Conservation (phyloP, 2,113 vertebrate species). For the Rana temporaria region DNA sequence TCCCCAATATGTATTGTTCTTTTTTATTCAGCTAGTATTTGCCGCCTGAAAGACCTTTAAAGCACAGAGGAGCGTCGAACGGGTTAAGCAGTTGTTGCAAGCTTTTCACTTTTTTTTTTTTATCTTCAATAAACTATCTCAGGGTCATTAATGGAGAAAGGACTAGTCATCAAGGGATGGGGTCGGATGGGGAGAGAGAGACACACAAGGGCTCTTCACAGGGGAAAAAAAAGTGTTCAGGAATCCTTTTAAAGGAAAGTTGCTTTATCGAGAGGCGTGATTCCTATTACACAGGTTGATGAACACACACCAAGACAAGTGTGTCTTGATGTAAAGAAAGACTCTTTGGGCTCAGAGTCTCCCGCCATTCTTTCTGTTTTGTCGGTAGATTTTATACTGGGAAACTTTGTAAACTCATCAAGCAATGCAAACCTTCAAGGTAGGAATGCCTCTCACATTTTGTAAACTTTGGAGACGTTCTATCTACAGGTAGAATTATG, state of each 20-base stretch:
- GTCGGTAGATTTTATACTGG: neutral
- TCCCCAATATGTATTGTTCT: constrained; percentile 39
- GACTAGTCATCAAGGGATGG: constrained; percentile 4
- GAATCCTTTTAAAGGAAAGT: constrained; percentile 9
- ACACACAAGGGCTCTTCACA: constrained; percentile 30
- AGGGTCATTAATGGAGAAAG: constrained; percentile 40
- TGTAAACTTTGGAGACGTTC: too few species aligned
- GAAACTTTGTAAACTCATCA: too few species aligned
- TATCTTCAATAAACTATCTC: constrained; percentile 25
- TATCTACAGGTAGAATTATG: too few species aligned
- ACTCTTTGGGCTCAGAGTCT: neutral
- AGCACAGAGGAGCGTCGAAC: neutral
- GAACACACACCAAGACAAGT: constrained; percentile 37
- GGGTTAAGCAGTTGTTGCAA: constrained; percentile 12
- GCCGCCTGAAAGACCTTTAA: constrained; percentile 35
- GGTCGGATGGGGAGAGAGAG: constrained; percentile 14
- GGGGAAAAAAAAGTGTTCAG: neutral
- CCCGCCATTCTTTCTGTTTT: neutral
- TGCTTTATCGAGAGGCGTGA: constrained; percentile 32
- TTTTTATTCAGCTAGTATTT: constrained; percentile 34
- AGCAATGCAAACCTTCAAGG: too few species aligned
- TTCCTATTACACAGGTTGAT: constrained; percentile 21
- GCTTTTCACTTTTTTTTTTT: constrained; percentile 28
- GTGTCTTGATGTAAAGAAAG: neutral
- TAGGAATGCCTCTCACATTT: too few species aligned